These are phyloP conservation scores for Caenorhabditis sp. DNA, from an alignment of 2,888 invertebrate species.

Conservation along the genomic window DNA sequence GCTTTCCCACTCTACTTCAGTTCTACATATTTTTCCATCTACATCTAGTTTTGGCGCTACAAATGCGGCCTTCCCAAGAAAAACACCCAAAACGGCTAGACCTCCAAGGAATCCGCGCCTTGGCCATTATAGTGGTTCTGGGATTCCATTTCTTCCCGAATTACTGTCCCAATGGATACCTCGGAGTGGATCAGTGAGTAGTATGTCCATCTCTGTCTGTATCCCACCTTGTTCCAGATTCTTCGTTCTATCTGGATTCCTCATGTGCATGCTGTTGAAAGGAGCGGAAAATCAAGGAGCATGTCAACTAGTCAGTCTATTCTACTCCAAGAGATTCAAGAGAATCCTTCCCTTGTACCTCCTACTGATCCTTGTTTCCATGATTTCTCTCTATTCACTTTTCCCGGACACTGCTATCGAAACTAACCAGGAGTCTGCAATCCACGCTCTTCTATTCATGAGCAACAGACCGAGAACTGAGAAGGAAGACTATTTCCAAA, in stretches of 20 bases:
- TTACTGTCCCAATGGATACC: constrained; percentile 59
- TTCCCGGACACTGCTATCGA: constrained; percentile 39
- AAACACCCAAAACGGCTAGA: constrained; percentile 55
- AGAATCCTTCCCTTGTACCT: constrained; percentile 54
- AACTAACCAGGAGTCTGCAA: constrained; percentile 35
- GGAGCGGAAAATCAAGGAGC: constrained; percentile 14
- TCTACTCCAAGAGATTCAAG: constrained; percentile 49
- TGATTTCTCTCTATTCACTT: constrained; percentile 25
- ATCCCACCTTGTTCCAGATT: constrained; percentile 10
- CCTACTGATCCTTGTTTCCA: constrained; percentile 24
- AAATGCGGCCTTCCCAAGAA: too few relatives aligned
- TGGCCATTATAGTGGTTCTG: constrained; percentile 58
- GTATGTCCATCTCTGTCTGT: neutral
- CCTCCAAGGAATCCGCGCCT: constrained; percentile 54
- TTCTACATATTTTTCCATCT: too few relatives aligned
- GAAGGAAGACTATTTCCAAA: constrained; percentile 31
- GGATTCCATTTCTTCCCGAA: constrained; percentile 61
- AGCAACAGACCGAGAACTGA: constrained; percentile 40
- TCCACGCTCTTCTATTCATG: constrained; percentile 41
- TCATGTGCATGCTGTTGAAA: constrained; percentile 46
- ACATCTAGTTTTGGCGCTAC: too few relatives aligned
- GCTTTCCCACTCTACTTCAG: too few relatives aligned
- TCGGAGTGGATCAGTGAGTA: constrained; percentile 64
- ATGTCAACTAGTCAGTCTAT: constrained; percentile 15
- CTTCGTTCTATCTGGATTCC: constrained; percentile 44